Evolutionary conservation across 2,888 invertebrate genomes (phyloP), one percentile per base, ranked within the genome.

Genomic region (Hermaeophaga mercurialis): DNA sequence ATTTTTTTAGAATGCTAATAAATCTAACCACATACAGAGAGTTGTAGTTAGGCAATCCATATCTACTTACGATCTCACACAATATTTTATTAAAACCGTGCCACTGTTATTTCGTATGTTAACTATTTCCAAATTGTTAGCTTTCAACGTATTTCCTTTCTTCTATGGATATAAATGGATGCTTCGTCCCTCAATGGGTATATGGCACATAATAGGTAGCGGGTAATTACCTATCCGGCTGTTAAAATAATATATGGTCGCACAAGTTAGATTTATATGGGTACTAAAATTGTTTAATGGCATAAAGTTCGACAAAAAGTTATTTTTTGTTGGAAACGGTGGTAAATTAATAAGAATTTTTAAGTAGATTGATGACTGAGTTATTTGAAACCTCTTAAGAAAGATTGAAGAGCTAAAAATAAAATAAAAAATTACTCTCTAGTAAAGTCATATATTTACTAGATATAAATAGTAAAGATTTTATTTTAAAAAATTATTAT

Each of bases 61-160:
- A 54, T 58, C 54, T 39, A 45, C 31, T 19, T 44, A 53, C 48
- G 43, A 58, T 54, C 52, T 58, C 38, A 38, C 12, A 38, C 22
- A 58, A 28, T 54, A 54, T 58, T 54, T 58, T 39, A 58, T 57
- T 47, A 53, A 57, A 47, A 28, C 19, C 45, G 22, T 44, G 45
- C 49, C 56, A 58, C 57, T 57, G 45, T 58, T 58, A 58, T 58
- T 58, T 58, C 48, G 48, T 48, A 48, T 54, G 57, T 31, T 48
- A 58, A 58, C 53, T 39, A 53, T 48, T 54, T 45, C 48, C 34
- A 58, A 58, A 58, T 58, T 58, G 53, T 58, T 54, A 39, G 57
- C 48, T 58, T 54, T 54, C 57, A 54, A 58, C 31, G 48, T 14
- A 54, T 49, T 54, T 58, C 12, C 48, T 47, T 47, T 38, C 38